A percentile compares a stretch with the other conserved stretches of the same genome.
Conservation (phyloP, 2,888 invertebrate genomes). For the Scaptomyza polygonia region DNA sequence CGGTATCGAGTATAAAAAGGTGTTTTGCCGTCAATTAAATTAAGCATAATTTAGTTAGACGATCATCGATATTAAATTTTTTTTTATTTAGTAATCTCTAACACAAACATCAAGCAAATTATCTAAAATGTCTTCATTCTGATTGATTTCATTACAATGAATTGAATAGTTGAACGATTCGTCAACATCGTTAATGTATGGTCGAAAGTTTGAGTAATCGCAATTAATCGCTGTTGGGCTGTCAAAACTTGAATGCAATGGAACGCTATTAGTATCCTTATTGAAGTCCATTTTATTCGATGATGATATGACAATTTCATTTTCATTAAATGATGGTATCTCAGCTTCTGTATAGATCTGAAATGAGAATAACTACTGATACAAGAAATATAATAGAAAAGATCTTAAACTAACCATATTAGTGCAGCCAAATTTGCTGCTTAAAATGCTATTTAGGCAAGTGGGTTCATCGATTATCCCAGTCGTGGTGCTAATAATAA, state of each 20-base stretch:
- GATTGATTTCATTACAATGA: slow-evolving; percentile 67
- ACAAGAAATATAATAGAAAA: neutral
- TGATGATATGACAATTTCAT: slow-evolving; percentile 65
- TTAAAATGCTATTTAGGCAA: slow-evolving; percentile 39
- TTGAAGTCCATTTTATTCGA: slow-evolving; percentile 51
- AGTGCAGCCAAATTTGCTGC: slow-evolving; percentile 40
- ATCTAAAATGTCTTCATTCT: slow-evolving; percentile 80
- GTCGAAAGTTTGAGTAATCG: slow-evolving; percentile 69
- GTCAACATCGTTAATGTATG: slow-evolving; percentile 78
- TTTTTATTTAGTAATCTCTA: slow-evolving; percentile 69
- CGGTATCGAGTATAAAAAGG: too few species aligned
- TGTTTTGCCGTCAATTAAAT: too few species aligned
- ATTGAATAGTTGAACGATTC: slow-evolving; percentile 78
- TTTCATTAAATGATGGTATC: slow-evolving; percentile 61
- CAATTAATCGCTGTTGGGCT: slow-evolving; percentile 36
- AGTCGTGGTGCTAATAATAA: slow-evolving; percentile 59
- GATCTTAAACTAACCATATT: slow-evolving; percentile 51
- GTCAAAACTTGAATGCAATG: slow-evolving; percentile 19
- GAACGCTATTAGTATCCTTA: too few species aligned
- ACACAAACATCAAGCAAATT: slow-evolving; percentile 80
- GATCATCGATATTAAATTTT: too few species aligned
- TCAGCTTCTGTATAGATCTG: slow-evolving; percentile 71
- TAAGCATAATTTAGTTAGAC: too few species aligned
- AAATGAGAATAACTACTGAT: neutral
- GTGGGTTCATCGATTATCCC: slow-evolving; percentile 39